A percentile compares a stretch with the other conserved stretches of the same genome.
Evolutionary conservation across 2,888 invertebrate species (phyloP).

Genomic region (Tethea ocularis): DNA sequence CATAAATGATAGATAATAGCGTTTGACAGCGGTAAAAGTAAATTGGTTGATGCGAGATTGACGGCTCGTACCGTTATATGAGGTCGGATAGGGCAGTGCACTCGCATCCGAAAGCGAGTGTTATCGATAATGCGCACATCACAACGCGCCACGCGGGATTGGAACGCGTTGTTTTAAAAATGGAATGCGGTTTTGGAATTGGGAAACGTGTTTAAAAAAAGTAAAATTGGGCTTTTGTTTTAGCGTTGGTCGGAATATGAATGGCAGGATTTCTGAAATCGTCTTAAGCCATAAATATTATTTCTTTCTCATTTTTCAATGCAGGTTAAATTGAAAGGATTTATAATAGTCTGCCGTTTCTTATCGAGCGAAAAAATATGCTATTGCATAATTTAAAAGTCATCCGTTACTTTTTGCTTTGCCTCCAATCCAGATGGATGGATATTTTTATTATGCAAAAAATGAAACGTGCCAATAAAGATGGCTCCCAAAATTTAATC

Average conservation of each 20-base stretch:
- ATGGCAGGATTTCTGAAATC: constrained; percentile 19
- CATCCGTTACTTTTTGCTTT: background rate
- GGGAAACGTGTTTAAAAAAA: constrained; percentile 63
- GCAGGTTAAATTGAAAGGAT: constrained; percentile 3
- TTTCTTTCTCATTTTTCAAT: constrained; percentile 13
- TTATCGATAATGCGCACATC: constrained; percentile 71
- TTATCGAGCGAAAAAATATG: constrained; percentile 3
- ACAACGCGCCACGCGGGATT: constrained; percentile 38
- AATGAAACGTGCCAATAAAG: constrained; percentile 14
- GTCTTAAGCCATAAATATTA: constrained; percentile 7
- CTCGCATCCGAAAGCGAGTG: constrained; percentile 61
- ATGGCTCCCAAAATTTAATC: constrained; percentile 13
- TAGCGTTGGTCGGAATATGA: constrained; percentile 26
- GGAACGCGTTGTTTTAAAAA: constrained; percentile 44
- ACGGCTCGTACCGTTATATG: constrained; percentile 67
- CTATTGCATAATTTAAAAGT: constrained; percentile 10
- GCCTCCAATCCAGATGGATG: constrained; percentile 9
- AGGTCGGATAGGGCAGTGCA: constrained; percentile 64
- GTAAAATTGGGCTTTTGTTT: constrained; percentile 46
- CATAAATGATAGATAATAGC: constrained; percentile 44
- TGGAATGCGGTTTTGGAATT: constrained; percentile 72
- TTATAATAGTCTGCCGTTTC: background rate
- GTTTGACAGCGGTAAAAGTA: constrained; percentile 47
- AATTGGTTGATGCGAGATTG: constrained; percentile 70
- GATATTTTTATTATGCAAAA: constrained; percentile 13